A percentile compares a stretch with the other conserved stretches of the same genome.
Conservation (phyloP, 2,888 invertebrate genomes). For the Tenthredo distinguenda region DNA sequence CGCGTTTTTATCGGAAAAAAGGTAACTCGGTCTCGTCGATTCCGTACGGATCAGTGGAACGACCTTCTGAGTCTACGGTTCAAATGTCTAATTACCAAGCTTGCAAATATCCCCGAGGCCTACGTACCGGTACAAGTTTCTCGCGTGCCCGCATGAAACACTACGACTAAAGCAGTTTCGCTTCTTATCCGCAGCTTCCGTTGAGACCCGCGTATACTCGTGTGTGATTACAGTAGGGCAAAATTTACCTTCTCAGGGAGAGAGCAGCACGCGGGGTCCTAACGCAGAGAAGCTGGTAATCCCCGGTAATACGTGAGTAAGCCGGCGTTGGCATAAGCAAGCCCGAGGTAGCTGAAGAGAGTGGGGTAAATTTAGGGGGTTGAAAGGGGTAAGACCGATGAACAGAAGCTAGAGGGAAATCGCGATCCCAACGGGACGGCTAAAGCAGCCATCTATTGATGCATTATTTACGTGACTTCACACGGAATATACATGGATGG, state of each 20-base stretch:
- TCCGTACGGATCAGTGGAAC: not conserved
- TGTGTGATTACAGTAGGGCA: constrained; percentile 46
- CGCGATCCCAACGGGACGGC: constrained; percentile 31
- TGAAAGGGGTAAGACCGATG: constrained; percentile 36
- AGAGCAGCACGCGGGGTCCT: not conserved
- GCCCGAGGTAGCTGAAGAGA: not conserved
- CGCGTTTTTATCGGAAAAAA: not conserved
- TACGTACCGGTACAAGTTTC: constrained; percentile 3
- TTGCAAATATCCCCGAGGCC: constrained; percentile 10
- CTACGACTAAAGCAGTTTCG: constrained; percentile 21
- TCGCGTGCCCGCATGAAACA: constrained; percentile 11
- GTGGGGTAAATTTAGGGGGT: constrained; percentile 26
- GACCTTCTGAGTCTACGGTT: not conserved
- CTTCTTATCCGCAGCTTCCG: constrained; percentile 46
- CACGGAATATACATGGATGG: constrained; percentile 55
- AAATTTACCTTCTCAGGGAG: constrained; percentile 32
- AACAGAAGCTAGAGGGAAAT: constrained; percentile 27
- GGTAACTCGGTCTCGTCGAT: not conserved
- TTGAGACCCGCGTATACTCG: constrained; percentile 7
- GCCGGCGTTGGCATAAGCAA: constrained; percentile 45
- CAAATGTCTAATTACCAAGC: constrained; percentile 34
- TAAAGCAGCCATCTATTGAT: constrained; percentile 53
- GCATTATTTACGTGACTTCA: constrained; percentile 60
- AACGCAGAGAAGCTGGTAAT: constrained; percentile 44
- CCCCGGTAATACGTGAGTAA: constrained; percentile 50